phyloP scores from a whole-genome alignment of 2,113 vertebrate species.

The Elephas maximus region DNA sequence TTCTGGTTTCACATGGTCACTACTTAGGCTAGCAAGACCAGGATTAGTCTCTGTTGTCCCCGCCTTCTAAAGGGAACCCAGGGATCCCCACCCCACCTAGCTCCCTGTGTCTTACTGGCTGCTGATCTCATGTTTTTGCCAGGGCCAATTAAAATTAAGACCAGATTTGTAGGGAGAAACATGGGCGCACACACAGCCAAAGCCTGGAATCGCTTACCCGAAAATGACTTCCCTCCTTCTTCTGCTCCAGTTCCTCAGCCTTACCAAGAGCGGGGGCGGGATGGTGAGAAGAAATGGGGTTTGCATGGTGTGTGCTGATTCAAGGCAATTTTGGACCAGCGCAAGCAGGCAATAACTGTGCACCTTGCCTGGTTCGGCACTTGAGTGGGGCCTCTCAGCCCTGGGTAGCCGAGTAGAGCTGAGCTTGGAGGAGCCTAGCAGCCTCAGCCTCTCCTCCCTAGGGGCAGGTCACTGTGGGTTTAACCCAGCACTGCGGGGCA shows the following conservation, averaged over 20 bases:
- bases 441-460: slow-evolving; percentile 67
- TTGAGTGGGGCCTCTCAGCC: not conserved
- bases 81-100: not conserved
- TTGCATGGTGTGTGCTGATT: not conserved
- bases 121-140: slow-evolving; percentile 65
- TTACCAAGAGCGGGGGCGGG: slow-evolving; percentile 29
- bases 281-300: slow-evolving; percentile 41
- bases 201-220: slow-evolving; percentile 66
- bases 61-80: not conserved
- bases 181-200: slow-evolving; percentile 40
- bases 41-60: not conserved
- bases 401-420: not conserved
- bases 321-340: not conserved
- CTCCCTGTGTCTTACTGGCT: not conserved
- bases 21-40: not conserved
- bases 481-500: slow-evolving; percentile 83
- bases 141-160: slow-evolving; percentile 70
- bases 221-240: slow-evolving; percentile 71
- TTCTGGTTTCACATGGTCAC: not conserved
- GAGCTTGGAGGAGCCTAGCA: not conserved
- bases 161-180: slow-evolving; percentile 68
- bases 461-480: slow-evolving; percentile 84
- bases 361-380: not conserved
- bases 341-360: not conserved
- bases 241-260: slow-evolving; percentile 75